Conservation (phyloP, 2,797 vertebrate species). For the Sebastes matsubarae region DNA sequence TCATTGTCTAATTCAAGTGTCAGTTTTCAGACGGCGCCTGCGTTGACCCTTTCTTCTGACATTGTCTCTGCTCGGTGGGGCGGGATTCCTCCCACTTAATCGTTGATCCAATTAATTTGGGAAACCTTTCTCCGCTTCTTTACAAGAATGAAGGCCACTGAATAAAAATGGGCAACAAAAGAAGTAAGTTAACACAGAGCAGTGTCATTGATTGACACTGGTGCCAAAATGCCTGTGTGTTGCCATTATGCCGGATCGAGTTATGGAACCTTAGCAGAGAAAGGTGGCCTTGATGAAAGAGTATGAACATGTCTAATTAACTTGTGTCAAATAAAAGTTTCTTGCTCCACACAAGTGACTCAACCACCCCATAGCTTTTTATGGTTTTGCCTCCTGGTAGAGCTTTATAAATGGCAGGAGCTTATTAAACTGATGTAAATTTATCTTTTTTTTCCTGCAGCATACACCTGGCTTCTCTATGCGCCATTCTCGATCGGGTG, state of each 20-base stretch:
- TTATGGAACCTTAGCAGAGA: constrained; percentile 64
- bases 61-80: constrained; percentile 80
- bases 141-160: constrained; percentile 70
- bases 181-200: constrained; percentile 74
- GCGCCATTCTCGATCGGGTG: constrained; percentile 36
- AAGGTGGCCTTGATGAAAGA: constrained; percentile 68
- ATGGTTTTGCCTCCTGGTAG: constrained; percentile 58
- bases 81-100: constrained; percentile 80
- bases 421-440: constrained; percentile 69
- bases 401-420: constrained; percentile 44
- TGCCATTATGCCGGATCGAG: constrained; percentile 64
- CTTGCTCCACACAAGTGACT: constrained; percentile 47
- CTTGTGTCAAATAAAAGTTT: constrained; percentile 74
- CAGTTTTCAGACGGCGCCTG: constrained; percentile 69
- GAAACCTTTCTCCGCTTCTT: constrained; percentile 61
- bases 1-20: constrained; percentile 82
- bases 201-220: constrained; percentile 80
- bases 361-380: constrained; percentile 42
- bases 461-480: constrained; percentile 73
- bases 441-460: constrained; percentile 30
- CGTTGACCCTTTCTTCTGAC: constrained; percentile 57
- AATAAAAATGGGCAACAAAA: constrained; percentile 77
- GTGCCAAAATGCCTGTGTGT: constrained; percentile 73
- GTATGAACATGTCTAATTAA: constrained; percentile 74
- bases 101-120: constrained; percentile 86